phyloP scores from a whole-genome alignment of 2,797 vertebrate species.

The Anguilla pacifica region DNA sequence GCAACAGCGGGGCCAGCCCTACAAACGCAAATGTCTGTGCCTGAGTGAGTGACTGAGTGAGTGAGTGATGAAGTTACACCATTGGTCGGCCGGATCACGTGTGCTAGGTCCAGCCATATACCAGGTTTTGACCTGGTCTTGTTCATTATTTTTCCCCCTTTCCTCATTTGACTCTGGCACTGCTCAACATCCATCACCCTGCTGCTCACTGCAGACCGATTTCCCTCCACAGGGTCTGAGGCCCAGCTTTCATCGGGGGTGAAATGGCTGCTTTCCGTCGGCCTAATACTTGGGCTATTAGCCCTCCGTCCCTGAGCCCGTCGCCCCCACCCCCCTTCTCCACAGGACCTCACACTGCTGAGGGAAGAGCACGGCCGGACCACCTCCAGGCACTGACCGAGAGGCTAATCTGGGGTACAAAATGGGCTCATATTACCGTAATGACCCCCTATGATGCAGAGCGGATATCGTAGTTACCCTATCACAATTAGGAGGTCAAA shows the following conservation, averaged over 20 bases:
- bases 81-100: too few species aligned
- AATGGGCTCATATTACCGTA: slow-evolving; percentile 27
- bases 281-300: slow-evolving; percentile 15
- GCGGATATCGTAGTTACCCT: slow-evolving; percentile 25
- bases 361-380: neutral
- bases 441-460: slow-evolving; percentile 19
- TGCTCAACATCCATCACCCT: neutral
- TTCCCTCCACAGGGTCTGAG: neutral
- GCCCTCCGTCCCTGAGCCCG: neutral
- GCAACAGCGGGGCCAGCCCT: too few species aligned
- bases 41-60: too few species aligned
- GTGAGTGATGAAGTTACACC: too few species aligned
- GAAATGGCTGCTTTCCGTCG: slow-evolving; percentile 1
- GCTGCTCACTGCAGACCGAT: neutral
- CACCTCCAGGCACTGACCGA: slow-evolving; percentile 9
- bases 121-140: too few species aligned
- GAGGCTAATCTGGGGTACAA: neutral
- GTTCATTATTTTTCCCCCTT: neutral
- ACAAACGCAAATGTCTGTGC: neutral
- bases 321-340: neutral
- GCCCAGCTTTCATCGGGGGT: neutral
- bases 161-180: neutral
- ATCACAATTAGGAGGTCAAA: neutral
- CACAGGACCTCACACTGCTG: neutral
- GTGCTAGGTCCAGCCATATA: too few species aligned